Evolutionary conservation across 2,888 invertebrate genomes (phyloP), one percentile per base, ranked within the genome.

Genomic region (Xestia ashworthii): DNA sequence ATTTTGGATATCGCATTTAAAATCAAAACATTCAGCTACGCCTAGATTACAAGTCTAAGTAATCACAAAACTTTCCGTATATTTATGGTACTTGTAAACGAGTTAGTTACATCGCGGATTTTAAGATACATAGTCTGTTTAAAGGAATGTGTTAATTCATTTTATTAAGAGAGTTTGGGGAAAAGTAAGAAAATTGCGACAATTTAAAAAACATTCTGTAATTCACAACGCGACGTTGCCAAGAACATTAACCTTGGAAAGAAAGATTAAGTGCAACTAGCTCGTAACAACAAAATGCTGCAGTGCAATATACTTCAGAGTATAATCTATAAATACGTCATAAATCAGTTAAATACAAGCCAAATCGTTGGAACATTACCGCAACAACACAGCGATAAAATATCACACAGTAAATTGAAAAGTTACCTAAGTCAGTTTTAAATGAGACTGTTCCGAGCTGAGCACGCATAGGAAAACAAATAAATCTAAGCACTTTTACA

Each of bases 401-500:
- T 88, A 86, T 87, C 83, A 76, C 80, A 76, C 79, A 85, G 84
- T 82, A 89, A 90, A 92, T 91, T 89, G 87, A 88, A 90, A 92
- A 91, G 90, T 91, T 91, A 80, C 77, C 78, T 72, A 89, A 84
- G 80, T 85, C 79, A 74, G 85, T 84, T 88, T 87, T 87, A 89
- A 91, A 90, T 89, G 85, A 89, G 87, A 90, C 89, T 88, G 74
- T 78, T 70, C 53, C 55, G 78, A 89, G 75, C 85, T 73, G 84
- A 85, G 83, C 84, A 89, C 87, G 89, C 88, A 89, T 84, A 80
- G 81, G 87, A 87, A 89, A 90, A 91, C 90, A 92, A 91, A 92
- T 91, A 92, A 91, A 93, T 92, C 90, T 90, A 86, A 88, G 82
- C 82, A 92, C 89, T 92, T 91, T 90, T 83, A 88, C 64, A 90